These are phyloP conservation scores for Xerus rutilus DNA, from an alignment of 2,797 vertebrate species.

Conservation along the genomic window DNA sequence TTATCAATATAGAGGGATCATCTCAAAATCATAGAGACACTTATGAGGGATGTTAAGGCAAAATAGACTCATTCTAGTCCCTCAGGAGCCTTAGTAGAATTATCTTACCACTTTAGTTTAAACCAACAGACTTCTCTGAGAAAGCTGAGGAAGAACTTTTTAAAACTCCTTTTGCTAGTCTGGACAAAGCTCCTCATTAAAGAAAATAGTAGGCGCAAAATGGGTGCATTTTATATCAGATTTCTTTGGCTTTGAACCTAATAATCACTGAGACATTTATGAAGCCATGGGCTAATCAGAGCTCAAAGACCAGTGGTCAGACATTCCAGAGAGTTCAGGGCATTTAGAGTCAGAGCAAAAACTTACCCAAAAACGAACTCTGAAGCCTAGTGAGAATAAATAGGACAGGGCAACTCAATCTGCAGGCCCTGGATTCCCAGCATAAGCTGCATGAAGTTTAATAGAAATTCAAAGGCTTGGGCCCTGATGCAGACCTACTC, in stretches of 20 bases:
- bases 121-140: background rate
- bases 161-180: conserved; percentile 1
- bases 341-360: background rate
- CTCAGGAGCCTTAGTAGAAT: background rate
- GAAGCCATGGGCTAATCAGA: background rate
- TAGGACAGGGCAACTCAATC: fast-evolving
- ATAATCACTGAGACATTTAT: background rate
- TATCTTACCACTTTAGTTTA: background rate
- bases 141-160: background rate
- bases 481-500: background rate
- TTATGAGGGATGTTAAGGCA: conserved; percentile 11
- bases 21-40: conserved; percentile 73
- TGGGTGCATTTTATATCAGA: background rate
- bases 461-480: background rate
- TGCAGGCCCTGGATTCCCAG: fast-evolving
- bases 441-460: too few species aligned
- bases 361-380: background rate
- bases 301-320: background rate
- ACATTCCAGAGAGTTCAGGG: background rate
- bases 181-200: background rate
- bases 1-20: conserved; percentile 72
- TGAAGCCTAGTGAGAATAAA: background rate
- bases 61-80: background rate
- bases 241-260: conserved; percentile 21
- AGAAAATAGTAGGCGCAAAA: background rate